These are phyloP conservation scores for Ranitomeya imitator DNA, from an alignment of 2,113 vertebrate species.

Conservation along the genomic window DNA sequence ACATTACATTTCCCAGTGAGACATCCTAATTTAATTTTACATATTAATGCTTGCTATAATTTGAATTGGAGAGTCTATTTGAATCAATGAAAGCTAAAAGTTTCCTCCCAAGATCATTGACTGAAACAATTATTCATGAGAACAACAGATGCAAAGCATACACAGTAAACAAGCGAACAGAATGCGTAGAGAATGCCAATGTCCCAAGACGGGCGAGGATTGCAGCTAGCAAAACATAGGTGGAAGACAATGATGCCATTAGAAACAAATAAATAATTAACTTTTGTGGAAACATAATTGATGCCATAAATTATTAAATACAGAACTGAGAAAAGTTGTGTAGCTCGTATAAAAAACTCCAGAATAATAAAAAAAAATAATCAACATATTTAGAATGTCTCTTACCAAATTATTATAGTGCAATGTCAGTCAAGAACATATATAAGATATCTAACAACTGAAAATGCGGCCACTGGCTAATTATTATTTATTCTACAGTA, in stretches of 20 bases:
- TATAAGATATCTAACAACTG: too few relatives aligned
- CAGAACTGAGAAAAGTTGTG: too few relatives aligned
- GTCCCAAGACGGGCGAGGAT: background rate
- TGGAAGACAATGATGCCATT: background rate
- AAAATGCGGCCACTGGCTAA: too few relatives aligned
- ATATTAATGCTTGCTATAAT: background rate
- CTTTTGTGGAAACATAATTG: too few relatives aligned
- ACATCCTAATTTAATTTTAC: background rate
- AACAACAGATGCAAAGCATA: background rate
- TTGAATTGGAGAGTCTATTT: background rate
- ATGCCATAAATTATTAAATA: too few relatives aligned
- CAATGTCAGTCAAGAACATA: too few relatives aligned
- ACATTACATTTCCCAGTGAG: background rate
- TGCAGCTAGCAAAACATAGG: background rate
- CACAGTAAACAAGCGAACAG: background rate
- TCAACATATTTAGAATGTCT: too few relatives aligned
- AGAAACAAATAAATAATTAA: too few relatives aligned
- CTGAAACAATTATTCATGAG: conserved; percentile 4
- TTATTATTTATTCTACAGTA: too few relatives aligned
- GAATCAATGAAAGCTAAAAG: background rate
- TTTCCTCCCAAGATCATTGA: background rate
- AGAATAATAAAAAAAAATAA: too few relatives aligned
- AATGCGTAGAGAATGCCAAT: background rate
- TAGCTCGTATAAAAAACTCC: too few relatives aligned
- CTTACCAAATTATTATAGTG: too few relatives aligned